A percentile compares a stretch with the other conserved stretches of the same genome.
Conservation (phyloP, 2,888 invertebrate genomes). For the Smittia sp. region DNA sequence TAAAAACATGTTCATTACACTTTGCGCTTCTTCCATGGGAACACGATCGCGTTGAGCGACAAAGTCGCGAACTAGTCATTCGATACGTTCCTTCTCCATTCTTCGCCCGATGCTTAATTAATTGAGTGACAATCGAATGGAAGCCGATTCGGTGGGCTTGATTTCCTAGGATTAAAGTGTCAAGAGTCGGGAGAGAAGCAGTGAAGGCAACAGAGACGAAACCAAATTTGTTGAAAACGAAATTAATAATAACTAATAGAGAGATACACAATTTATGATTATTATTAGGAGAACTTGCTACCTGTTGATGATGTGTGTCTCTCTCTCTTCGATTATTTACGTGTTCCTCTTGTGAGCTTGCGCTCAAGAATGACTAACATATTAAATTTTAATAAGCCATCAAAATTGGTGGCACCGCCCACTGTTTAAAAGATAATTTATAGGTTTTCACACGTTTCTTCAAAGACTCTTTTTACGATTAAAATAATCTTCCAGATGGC, state of each 20-base stretch:
- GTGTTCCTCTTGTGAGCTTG: slow-evolving; percentile 27
- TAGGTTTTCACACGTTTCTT: slow-evolving; percentile 34
- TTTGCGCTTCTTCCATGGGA: slow-evolving; percentile 5
- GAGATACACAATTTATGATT: slow-evolving; percentile 38
- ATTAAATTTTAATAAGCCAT: slow-evolving; percentile 37
- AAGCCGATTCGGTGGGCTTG: neutral
- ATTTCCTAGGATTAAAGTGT: slow-evolving; percentile 1
- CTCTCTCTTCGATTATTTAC: slow-evolving; percentile 8
- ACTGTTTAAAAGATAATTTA: slow-evolving; percentile 40
- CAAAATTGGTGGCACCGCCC: slow-evolving; percentile 37
- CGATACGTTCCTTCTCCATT: neutral
- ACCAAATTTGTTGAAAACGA: slow-evolving; percentile 37
- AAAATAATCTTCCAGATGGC: slow-evolving; percentile 12
- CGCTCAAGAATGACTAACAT: slow-evolving; percentile 26
- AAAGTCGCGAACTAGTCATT: slow-evolving; percentile 18
- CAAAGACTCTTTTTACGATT: neutral
- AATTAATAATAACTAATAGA: slow-evolving; percentile 41
- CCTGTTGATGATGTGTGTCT: slow-evolving; percentile 32
- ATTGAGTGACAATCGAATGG: slow-evolving; percentile 38
- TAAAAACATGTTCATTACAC: slow-evolving; percentile 40
- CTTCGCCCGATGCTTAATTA: slow-evolving; percentile 4
- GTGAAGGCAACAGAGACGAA: neutral
- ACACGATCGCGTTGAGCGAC: slow-evolving; percentile 12
- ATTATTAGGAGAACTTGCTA: slow-evolving; percentile 31
- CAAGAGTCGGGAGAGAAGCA: neutral